Conservation (phyloP, 2,888 invertebrate species). For the Neria commutata region DNA sequence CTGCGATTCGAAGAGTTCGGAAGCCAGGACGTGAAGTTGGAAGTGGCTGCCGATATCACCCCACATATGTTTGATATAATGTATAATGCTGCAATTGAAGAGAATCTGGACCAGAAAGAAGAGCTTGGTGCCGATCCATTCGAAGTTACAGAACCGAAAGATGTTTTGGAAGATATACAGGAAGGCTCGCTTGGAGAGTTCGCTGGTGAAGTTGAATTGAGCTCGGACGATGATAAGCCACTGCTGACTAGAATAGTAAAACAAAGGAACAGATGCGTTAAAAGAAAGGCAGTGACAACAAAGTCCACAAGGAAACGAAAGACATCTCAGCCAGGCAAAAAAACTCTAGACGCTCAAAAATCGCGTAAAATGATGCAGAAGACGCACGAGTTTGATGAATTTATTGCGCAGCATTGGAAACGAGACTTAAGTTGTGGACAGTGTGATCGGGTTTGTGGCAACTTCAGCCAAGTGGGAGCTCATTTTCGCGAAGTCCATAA, state of each 20-base stretch:
- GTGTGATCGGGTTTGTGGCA: constrained; percentile 25
- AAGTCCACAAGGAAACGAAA: neutral
- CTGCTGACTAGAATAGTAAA: constrained; percentile 25
- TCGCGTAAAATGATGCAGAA: neutral
- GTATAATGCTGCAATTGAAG: constrained; percentile 15
- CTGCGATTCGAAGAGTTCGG: neutral
- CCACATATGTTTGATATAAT: too few species aligned
- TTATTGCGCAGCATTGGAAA: constrained; percentile 35
- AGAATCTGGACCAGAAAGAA: constrained; percentile 73
- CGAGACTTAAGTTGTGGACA: constrained; percentile 32
- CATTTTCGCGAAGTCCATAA: constrained; percentile 36
- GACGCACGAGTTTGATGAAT: constrained; percentile 28
- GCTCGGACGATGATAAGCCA: constrained; percentile 34
- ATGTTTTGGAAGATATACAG: constrained; percentile 67
- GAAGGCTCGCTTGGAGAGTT: constrained; percentile 93
- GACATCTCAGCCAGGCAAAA: neutral
- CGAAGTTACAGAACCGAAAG: constrained; percentile 87
- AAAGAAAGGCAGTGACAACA: neutral
- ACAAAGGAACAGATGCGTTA: constrained; percentile 10
- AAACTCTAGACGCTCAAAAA: constrained; percentile 4
- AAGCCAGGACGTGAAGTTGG: neutral
- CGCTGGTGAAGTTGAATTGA: constrained; percentile 62
- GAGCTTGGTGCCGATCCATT: constrained; percentile 84
- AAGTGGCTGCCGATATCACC: too few species aligned
- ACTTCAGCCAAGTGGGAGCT: constrained; percentile 29